Conservation (phyloP, 2,888 invertebrate genomes). For the Netelia fuscicornis region DNA sequence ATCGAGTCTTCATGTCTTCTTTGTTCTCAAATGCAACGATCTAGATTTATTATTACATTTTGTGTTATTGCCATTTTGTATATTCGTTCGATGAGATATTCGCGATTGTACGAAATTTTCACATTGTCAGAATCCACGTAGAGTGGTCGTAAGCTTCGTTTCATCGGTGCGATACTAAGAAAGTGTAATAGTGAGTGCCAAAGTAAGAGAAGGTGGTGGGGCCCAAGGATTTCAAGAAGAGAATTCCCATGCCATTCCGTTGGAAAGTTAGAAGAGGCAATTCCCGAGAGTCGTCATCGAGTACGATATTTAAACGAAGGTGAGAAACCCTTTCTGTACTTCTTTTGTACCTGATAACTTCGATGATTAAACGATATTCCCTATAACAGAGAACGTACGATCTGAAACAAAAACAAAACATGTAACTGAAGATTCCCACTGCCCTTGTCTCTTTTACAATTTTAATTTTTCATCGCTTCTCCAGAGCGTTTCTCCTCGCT, state of each 20-base stretch:
- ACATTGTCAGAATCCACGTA: not conserved
- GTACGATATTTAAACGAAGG: slow-evolving; percentile 43
- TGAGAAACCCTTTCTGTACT: slow-evolving; percentile 59
- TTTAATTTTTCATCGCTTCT: not conserved
- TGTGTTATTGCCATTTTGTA: not conserved
- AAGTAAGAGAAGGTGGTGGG: slow-evolving; percentile 3
- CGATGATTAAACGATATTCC: slow-evolving; percentile 6
- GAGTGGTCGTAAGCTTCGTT: not conserved
- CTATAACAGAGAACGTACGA: not conserved
- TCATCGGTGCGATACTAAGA: not conserved
- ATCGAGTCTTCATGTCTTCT: slow-evolving; percentile 30
- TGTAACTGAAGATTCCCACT: not conserved
- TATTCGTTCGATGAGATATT: not conserved
- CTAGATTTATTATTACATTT: not conserved
- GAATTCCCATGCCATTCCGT: not conserved
- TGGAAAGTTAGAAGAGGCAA: slow-evolving; percentile 34
- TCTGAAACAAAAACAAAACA: not conserved
- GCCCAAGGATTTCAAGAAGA: not conserved
- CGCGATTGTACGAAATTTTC: not conserved
- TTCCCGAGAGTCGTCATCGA: not conserved
- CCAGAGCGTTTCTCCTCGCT: not conserved
- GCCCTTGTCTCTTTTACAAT: slow-evolving; percentile 3
- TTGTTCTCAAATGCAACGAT: slow-evolving; percentile 26
- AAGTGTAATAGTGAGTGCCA: slow-evolving; percentile 51
- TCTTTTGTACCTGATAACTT: slow-evolving; percentile 15